Conservation (phyloP, 2,888 invertebrate species). For the Thereva unica region DNA sequence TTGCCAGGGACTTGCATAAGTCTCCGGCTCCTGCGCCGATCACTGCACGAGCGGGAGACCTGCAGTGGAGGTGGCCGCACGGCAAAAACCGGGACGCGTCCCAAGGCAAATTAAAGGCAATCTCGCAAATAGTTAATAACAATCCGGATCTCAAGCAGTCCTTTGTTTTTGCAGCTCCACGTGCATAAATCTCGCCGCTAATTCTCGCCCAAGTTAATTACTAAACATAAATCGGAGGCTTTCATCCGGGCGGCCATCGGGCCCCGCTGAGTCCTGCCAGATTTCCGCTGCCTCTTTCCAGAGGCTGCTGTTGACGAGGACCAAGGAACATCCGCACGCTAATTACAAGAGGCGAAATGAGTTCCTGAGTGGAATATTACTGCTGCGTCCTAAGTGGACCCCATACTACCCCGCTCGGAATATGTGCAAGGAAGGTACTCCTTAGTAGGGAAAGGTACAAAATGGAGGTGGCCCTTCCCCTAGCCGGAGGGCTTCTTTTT, state of each 20-base stretch:
- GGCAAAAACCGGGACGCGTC: too few relatives aligned
- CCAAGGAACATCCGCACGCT: conserved; percentile 13
- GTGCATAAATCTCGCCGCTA: too few relatives aligned
- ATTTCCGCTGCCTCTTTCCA: conserved; percentile 22
- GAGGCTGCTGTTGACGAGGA: conserved; percentile 3
- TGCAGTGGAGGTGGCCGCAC: too few relatives aligned
- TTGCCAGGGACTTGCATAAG: too few relatives aligned
- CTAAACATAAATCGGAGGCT: too few relatives aligned
- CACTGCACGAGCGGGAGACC: too few relatives aligned
- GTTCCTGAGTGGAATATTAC: conserved; percentile 12
- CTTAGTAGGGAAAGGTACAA: background rate
- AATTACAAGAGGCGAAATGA: conserved; percentile 26
- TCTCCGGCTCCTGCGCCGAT: too few relatives aligned
- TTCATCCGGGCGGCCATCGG: background rate
- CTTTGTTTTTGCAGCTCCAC: too few relatives aligned
- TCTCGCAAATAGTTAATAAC: too few relatives aligned
- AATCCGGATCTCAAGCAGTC: too few relatives aligned
- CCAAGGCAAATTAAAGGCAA: too few relatives aligned
- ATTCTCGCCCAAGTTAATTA: too few relatives aligned
- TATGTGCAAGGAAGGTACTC: background rate
- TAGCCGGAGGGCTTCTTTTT: conserved; percentile 27
- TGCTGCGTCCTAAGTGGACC: conserved; percentile 1
- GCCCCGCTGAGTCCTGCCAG: background rate
- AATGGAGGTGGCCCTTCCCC: conserved; percentile 21
- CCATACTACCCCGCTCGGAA: background rate